These are phyloP conservation scores for Myotis yumanensis DNA, from an alignment of 2,113 vertebrate species.

Conservation along the genomic window DNA sequence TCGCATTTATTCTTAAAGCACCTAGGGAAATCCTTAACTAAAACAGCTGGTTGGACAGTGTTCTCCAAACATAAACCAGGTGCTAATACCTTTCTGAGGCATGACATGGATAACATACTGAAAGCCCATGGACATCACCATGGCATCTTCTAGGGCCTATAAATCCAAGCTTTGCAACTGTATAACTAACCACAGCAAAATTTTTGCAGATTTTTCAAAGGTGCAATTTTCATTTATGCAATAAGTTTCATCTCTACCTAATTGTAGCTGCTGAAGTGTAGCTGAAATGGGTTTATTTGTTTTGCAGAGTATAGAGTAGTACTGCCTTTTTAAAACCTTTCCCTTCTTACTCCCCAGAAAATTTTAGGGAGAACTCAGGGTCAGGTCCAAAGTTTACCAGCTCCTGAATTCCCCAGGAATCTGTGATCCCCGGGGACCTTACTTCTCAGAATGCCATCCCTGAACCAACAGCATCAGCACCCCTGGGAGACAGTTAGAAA, in stretches of 20 bases:
- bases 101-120: background rate
- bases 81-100: background rate
- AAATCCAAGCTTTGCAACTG: background rate
- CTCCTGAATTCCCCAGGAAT: background rate
- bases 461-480: background rate
- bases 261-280: background rate
- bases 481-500: background rate
- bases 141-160: background rate
- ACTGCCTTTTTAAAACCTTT: background rate
- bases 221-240: background rate
- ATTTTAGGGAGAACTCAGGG: background rate
- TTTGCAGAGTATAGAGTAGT: background rate
- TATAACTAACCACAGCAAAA: background rate
- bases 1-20: background rate
- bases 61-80: background rate
- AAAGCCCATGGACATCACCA: background rate
- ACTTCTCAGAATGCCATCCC: background rate
- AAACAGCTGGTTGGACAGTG: background rate
- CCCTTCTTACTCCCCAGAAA: background rate
- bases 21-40: background rate
- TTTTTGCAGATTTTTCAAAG: background rate
- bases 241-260: background rate
- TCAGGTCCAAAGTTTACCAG: background rate
- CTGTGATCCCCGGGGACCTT: background rate
- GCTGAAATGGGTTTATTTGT: background rate